phyloP scores from a whole-genome alignment of 2,797 vertebrate species.

The Tokudaia tokunoshimensis region DNA sequence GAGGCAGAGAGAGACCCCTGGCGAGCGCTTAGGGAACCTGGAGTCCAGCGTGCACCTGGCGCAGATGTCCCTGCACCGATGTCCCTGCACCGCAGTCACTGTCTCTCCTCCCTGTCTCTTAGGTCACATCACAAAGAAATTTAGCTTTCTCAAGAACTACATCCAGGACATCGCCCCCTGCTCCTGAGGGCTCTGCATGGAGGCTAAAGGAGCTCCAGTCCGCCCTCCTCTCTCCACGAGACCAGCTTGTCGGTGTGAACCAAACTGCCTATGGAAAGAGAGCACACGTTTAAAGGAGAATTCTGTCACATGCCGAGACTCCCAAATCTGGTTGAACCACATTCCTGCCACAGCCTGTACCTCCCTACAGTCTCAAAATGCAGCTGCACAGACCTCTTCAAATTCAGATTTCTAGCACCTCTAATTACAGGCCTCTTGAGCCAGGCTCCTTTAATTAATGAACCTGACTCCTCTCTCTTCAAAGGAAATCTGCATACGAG shows the following conservation, averaged over 20 bases:
- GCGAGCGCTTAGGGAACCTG: neutral
- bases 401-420: slow-evolving; percentile 90
- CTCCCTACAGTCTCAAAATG: slow-evolving; percentile 87
- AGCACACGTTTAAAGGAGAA: slow-evolving; percentile 87
- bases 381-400: slow-evolving; percentile 88
- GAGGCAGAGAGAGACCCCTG: neutral
- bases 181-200: slow-evolving; percentile 61
- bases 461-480: slow-evolving; percentile 89
- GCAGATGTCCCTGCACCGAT: neutral
- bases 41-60: fast-evolving
- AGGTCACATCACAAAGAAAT: slow-evolving; percentile 2
- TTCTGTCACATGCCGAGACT: slow-evolving; percentile 88
- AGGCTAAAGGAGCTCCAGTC: slow-evolving; percentile 68
- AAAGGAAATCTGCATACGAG: slow-evolving; percentile 87
- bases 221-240: slow-evolving; percentile 77
- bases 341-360: slow-evolving; percentile 88
- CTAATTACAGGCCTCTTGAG: slow-evolving; percentile 90
- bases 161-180: neutral
- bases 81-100: neutral
- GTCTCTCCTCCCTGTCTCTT: neutral
- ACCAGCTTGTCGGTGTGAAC: slow-evolving; percentile 80
- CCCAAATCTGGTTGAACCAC: slow-evolving; percentile 91
- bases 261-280: slow-evolving; percentile 82
- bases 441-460: slow-evolving; percentile 91
- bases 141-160: neutral